Conservation (phyloP, 2,113 vertebrate genomes). For the Coryphaenoides rupestris region DNA sequence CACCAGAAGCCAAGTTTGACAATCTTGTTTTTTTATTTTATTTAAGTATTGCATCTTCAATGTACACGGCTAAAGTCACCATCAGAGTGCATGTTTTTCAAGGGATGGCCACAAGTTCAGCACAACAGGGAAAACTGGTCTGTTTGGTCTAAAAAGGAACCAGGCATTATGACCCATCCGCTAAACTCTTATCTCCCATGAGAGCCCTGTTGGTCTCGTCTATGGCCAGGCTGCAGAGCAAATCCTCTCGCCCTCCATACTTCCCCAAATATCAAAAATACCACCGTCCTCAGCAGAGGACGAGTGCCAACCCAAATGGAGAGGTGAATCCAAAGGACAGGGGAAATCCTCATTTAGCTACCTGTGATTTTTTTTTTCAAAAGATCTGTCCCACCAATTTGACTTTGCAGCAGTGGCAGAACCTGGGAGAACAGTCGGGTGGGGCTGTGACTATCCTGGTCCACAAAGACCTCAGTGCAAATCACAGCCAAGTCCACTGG, state of each 20-base stretch:
- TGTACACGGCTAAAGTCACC: conserved; percentile 64
- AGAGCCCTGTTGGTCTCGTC: conserved; percentile 2
- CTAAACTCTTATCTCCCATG: conserved; percentile 1
- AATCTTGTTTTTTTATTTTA: conserved; percentile 49
- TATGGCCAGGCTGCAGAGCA: conserved; percentile 28
- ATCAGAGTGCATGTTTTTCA: conserved; percentile 71
- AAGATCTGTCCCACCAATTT: conserved; percentile 38
- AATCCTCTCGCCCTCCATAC: background rate
- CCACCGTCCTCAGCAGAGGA: conserved; percentile 17
- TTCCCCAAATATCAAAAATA: background rate
- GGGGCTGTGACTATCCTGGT: no score
- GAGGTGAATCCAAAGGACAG: background rate
- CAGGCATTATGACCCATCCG: conserved; percentile 12
- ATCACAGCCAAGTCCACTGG: no score
- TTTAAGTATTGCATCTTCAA: conserved; percentile 74
- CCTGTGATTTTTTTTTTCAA: conserved; percentile 32
- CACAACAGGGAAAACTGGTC: background rate
- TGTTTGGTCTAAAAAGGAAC: conserved; percentile 28
- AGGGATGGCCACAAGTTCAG: conserved; percentile 59
- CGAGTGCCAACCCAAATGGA: conserved; percentile 16
- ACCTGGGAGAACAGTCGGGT: background rate
- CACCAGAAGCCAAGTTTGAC: conserved; percentile 49
- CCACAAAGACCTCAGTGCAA: no score
- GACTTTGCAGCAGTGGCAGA: conserved; percentile 37
- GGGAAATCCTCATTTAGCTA: conserved; percentile 44